Evolutionary conservation across 2,113 vertebrate genomes (phyloP).

Genomic region (Dunckerocampus dactyliophorus): DNA sequence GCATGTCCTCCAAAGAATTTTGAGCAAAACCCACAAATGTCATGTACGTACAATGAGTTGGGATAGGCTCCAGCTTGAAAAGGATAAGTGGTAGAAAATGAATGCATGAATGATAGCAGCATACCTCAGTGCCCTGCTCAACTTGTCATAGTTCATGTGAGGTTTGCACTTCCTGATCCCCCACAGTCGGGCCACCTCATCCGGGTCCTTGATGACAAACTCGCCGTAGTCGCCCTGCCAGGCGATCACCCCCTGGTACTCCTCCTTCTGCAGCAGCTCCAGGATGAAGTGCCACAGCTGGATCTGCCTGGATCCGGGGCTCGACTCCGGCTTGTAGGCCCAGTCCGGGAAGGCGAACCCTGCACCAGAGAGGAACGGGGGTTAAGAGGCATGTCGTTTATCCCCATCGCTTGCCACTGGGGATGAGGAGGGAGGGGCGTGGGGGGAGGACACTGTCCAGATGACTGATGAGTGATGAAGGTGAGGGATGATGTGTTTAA

Average conservation of each 20-base stretch:
- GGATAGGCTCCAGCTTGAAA: too few relatives aligned
- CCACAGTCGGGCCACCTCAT: constrained; percentile 87
- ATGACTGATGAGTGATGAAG: constrained; percentile 66
- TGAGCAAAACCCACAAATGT: too few relatives aligned
- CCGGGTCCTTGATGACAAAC: constrained; percentile 90
- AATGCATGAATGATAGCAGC: neutral
- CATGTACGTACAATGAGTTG: too few relatives aligned
- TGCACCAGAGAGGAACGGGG: constrained; percentile 53
- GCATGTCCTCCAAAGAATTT: too few relatives aligned
- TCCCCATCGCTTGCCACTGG: constrained; percentile 29
- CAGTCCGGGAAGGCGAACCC: constrained; percentile 91
- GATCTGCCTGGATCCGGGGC: constrained; percentile 82
- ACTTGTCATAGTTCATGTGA: constrained; percentile 94
- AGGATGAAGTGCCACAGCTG: constrained; percentile 89
- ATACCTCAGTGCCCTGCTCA: constrained; percentile 87
- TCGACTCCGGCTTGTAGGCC: constrained; percentile 92
- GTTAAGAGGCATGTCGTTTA: constrained; percentile 55
- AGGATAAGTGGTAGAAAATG: neutral
- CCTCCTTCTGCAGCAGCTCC: constrained; percentile 89
- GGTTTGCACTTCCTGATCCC: constrained; percentile 88
- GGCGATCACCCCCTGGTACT: constrained; percentile 86
- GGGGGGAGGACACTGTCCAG: constrained; percentile 46
- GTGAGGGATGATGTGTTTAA: constrained; percentile 73
- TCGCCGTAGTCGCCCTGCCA: constrained; percentile 93
- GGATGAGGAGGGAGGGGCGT: constrained; percentile 1